These are phyloP conservation scores for Anarhynchus alexandrinus DNA, from an alignment of 2,113 vertebrate genomes.

Conservation along the genomic window DNA sequence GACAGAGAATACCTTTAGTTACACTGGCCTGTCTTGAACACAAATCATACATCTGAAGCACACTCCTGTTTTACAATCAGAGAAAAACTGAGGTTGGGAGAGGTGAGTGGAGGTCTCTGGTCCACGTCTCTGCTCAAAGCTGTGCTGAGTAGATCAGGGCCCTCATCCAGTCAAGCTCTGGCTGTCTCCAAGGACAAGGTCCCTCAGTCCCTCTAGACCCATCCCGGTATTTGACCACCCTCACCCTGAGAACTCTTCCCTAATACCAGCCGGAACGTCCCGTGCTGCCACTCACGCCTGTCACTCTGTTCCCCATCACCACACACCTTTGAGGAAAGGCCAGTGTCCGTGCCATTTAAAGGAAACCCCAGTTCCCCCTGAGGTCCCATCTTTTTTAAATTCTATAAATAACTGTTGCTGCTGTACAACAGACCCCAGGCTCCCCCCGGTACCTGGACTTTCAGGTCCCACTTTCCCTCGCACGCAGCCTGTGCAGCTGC, in stretches of 20 bases:
- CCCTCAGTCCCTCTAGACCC: neutral
- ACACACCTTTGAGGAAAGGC: neutral
- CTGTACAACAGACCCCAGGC: too few species aligned
- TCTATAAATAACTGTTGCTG: too few species aligned
- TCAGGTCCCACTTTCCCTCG: too few species aligned
- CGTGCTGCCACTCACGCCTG: neutral
- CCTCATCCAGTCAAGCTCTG: neutral
- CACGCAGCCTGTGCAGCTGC: neutral
- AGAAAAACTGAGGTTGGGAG: neutral
- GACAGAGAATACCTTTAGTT: neutral
- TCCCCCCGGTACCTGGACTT: neutral
- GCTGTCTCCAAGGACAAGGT: neutral
- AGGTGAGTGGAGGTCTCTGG: neutral
- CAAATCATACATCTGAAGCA: neutral
- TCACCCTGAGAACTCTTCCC: neutral
- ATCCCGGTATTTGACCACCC: neutral
- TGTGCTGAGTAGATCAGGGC: neutral
- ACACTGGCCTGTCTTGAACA: too few species aligned
- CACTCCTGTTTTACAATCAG: neutral
- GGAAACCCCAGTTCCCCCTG: neutral
- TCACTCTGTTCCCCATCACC: fast-evolving
- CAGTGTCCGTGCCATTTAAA: neutral
- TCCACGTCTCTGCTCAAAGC: neutral
- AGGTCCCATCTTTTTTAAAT: too few species aligned
- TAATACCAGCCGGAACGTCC: fast-evolving